Percentiles rank a stretch among this genome's conserved stretches.
Evolutionary conservation across 2,888 invertebrate species (phyloP).

Genomic region (Ormyrus thymus): DNA sequence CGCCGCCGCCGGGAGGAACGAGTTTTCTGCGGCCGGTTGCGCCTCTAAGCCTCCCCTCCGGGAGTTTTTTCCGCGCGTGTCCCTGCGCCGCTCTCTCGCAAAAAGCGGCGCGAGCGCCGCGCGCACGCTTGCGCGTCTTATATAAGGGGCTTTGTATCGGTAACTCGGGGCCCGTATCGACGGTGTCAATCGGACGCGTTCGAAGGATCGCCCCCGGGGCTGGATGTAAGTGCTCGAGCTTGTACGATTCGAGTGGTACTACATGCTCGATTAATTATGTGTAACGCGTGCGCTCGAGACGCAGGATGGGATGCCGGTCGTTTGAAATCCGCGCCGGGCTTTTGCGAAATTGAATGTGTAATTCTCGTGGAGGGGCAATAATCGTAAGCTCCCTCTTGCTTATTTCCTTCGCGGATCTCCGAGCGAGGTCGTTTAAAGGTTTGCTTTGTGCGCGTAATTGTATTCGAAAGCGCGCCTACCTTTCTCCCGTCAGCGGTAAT

Average conservation of each 20-base stretch:
- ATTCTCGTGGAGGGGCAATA: too few relatives aligned
- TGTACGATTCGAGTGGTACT: background rate
- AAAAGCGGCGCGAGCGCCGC: background rate
- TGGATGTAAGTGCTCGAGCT: too few relatives aligned
- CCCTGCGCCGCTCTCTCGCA: background rate
- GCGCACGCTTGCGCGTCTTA: background rate
- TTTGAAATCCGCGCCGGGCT: too few relatives aligned
- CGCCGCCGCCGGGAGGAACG: slow-evolving; percentile 24
- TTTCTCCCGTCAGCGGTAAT: too few relatives aligned
- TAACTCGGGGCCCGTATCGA: background rate
- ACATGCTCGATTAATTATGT: slow-evolving; percentile 21
- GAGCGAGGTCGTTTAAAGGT: too few relatives aligned
- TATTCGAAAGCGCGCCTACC: too few relatives aligned
- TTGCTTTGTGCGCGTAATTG: too few relatives aligned
- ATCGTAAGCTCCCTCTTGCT: too few relatives aligned
- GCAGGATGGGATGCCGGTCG: too few relatives aligned
- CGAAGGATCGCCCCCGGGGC: too few relatives aligned
- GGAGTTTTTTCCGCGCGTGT: background rate
- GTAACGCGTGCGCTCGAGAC: background rate
- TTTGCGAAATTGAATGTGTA: too few relatives aligned
- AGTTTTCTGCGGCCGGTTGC: slow-evolving; percentile 42
- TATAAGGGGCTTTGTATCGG: background rate
- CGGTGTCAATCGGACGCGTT: slow-evolving; percentile 13
- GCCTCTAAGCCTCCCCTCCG: background rate
- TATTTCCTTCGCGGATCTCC: too few relatives aligned